phyloP scores from a whole-genome alignment of 2,797 vertebrate genomes.

The Tapirus indicus region DNA sequence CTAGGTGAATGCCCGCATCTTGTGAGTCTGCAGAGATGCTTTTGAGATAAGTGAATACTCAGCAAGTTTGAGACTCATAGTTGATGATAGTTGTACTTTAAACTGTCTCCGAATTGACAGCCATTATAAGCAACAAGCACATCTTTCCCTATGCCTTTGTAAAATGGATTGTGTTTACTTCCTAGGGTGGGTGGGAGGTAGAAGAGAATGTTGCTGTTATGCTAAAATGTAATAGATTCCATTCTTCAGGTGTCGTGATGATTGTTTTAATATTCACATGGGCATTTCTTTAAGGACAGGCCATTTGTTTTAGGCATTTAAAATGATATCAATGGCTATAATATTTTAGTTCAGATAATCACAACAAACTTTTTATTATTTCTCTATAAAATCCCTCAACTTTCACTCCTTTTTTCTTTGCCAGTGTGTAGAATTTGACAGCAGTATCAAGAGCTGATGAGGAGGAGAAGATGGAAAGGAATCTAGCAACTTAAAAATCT shows the following conservation, averaged over 20 bases:
- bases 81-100: slow-evolving; percentile 34
- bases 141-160: neutral
- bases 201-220: neutral
- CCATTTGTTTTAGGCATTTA: neutral
- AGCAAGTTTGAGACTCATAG: slow-evolving; percentile 5
- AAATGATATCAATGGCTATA: neutral
- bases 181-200: neutral
- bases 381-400: slow-evolving; percentile 78
- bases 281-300: neutral
- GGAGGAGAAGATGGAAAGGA: slow-evolving; percentile 80
- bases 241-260: neutral
- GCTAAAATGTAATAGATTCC: neutral
- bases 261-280: neutral
- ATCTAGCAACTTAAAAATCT: slow-evolving; percentile 83
- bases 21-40: neutral
- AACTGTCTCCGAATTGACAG: neutral
- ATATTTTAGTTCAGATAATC: slow-evolving; percentile 61
- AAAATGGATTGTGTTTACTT: neutral
- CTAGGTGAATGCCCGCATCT: neutral
- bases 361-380: slow-evolving; percentile 49
- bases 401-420: slow-evolving; percentile 85
- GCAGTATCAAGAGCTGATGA: slow-evolving; percentile 83
- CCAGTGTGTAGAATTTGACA: slow-evolving; percentile 83
- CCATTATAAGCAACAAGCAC: slow-evolving; percentile 1
- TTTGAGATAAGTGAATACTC: neutral